These are phyloP conservation scores for Octopus sinensis DNA, from an alignment of 1,140 invertebrate species.

Conservation along the genomic window DNA sequence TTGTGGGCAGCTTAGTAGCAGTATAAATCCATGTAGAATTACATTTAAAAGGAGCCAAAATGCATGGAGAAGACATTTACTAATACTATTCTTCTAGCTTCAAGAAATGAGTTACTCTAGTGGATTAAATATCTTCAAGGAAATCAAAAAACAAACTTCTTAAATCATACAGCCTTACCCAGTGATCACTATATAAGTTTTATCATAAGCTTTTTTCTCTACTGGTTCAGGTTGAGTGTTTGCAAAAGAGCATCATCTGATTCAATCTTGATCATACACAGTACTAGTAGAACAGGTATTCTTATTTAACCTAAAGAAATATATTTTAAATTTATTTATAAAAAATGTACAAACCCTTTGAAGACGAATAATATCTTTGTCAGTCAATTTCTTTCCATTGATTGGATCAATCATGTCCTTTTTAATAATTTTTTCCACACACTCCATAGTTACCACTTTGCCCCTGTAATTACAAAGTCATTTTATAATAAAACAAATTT, in stretches of 20 bases:
- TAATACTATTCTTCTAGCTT: no score
- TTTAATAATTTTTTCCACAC: conserved; percentile 92
- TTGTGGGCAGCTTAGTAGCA: no score
- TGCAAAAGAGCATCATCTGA: background rate
- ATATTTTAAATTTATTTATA: background rate
- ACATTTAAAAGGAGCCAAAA: no score
- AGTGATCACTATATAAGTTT: background rate
- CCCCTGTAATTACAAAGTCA: conserved; percentile 65
- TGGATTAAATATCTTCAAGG: no score
- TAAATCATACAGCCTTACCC: conserved; percentile 10
- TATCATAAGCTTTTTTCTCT: background rate
- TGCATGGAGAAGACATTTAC: no score
- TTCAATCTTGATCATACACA: background rate
- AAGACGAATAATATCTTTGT: conserved; percentile 88
- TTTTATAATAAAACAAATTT: background rate
- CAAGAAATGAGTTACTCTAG: no score
- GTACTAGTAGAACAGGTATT: background rate
- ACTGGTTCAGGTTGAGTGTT: background rate
- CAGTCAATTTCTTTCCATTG: conserved; percentile 79
- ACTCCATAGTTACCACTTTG: conserved; percentile 94
- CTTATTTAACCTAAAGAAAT: background rate
- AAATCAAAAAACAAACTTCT: no score
- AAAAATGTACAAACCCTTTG: conserved; percentile 69
- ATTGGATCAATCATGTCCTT: conserved; percentile 97
- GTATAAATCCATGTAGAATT: no score